A percentile compares a stretch with the other conserved stretches of the same genome.
Conservation (phyloP, 2,113 vertebrate genomes). For the Protomyctophum bolini region DNA sequence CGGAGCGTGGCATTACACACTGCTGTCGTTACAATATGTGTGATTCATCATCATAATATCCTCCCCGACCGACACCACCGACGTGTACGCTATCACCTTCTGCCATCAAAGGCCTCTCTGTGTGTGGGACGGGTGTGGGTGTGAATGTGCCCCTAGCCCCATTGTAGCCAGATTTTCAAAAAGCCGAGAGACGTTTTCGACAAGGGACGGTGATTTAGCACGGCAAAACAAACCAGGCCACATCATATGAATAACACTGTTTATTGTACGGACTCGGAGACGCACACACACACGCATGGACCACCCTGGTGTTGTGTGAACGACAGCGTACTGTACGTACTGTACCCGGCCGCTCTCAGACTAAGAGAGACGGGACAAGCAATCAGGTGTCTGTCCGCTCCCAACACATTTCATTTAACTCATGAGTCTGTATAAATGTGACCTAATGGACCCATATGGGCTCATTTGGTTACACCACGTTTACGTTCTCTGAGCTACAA, state of each 20-base stretch:
- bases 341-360: slow-evolving; percentile 31
- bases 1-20: slow-evolving; percentile 49
- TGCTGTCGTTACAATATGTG: slow-evolving; percentile 61
- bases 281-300: slow-evolving; percentile 45
- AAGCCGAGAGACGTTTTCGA: slow-evolving; percentile 46
- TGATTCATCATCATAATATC: slow-evolving; percentile 71
- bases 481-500: too few species aligned
- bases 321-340: not conserved
- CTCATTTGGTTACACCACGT: too few species aligned
- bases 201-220: slow-evolving; percentile 63
- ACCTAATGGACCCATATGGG: not conserved
- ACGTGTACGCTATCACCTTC: slow-evolving; percentile 61
- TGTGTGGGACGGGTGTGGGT: slow-evolving; percentile 32
- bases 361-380: slow-evolving; percentile 40
- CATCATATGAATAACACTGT: slow-evolving; percentile 57
- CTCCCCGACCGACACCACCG: slow-evolving; percentile 52
- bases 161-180: slow-evolving; percentile 59
- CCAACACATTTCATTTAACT: too few species aligned
- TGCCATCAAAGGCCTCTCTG: slow-evolving; percentile 60
- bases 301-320: slow-evolving; percentile 66
- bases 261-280: slow-evolving; percentile 20
- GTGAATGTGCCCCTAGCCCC: slow-evolving; percentile 68
- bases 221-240: slow-evolving; percentile 64
- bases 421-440: slow-evolving; percentile 30
- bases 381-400: slow-evolving; percentile 49